Conservation (phyloP, 2,888 invertebrate species). For the Agonopterix heracliana region DNA sequence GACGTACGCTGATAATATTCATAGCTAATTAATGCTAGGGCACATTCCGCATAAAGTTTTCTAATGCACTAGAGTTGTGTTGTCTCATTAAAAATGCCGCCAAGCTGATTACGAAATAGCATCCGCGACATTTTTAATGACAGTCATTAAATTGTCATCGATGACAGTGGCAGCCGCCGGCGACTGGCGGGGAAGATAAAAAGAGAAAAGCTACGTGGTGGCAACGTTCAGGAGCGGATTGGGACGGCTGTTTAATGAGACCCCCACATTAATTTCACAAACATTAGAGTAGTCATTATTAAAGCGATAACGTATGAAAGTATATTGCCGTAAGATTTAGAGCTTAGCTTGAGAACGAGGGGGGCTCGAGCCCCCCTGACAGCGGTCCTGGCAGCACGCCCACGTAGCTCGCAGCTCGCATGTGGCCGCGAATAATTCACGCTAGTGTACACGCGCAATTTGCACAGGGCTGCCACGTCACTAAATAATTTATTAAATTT, state of each 20-base stretch:
- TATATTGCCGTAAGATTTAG: not conserved
- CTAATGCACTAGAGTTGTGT: no score
- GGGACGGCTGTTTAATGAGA: no score
- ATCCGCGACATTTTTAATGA: no score
- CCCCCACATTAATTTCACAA: no score
- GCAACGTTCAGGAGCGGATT: no score
- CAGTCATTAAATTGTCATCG: no score
- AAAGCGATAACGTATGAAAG: no score
- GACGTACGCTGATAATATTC: not conserved
- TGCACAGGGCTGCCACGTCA: constrained; percentile 35
- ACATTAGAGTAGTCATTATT: no score
- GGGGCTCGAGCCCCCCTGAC: not conserved
- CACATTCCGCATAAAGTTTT: no score
- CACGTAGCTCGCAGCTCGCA: constrained; percentile 33
- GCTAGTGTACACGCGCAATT: constrained; percentile 41
- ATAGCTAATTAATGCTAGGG: not conserved
- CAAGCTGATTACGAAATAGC: no score
- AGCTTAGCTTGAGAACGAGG: not conserved
- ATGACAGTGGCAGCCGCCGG: not conserved
- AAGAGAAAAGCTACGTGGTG: not conserved
- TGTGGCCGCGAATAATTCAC: constrained; percentile 51
- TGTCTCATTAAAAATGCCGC: no score
- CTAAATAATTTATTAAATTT: no score
- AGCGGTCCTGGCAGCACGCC: constrained; percentile 17
- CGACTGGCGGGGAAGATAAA: not conserved